Evolutionary conservation across 2,888 invertebrate genomes (phyloP).

Genomic region (Lingula anatina): DNA sequence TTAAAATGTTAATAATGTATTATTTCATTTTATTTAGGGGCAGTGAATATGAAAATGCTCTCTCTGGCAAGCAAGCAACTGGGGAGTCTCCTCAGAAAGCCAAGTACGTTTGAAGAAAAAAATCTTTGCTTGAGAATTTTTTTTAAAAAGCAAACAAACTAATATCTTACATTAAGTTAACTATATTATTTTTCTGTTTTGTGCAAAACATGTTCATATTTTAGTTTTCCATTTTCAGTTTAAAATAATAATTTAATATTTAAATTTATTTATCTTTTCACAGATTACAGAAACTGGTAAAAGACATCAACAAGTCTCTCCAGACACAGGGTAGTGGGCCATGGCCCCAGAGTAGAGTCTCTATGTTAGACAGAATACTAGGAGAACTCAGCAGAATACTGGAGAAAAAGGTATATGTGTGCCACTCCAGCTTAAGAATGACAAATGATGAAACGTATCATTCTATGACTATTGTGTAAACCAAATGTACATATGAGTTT

Average conservation of each 20-base stretch:
- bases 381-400: slow-evolving; percentile 58
- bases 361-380: slow-evolving; percentile 58
- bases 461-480: no score
- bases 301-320: slow-evolving; percentile 50
- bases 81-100: slow-evolving; percentile 44
- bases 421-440: no score
- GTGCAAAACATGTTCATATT: not conserved
- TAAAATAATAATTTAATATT: slow-evolving; percentile 44
- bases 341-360: slow-evolving; percentile 58
- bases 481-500: no score
- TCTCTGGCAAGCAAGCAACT: slow-evolving; percentile 31
- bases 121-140: no score
- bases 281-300: slow-evolving; percentile 57
- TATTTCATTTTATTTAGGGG: slow-evolving; percentile 51
- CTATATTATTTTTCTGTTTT: no score
- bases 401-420: slow-evolving; percentile 53
- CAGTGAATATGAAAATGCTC: slow-evolving; percentile 59
- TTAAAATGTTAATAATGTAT: no score
- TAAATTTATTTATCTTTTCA: slow-evolving; percentile 1
- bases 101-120: slow-evolving; percentile 48
- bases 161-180: no score
- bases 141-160: no score
- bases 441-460: no score
- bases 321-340: slow-evolving; percentile 47
- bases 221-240: slow-evolving; percentile 1